Evolutionary conservation across 2,113 vertebrate genomes (phyloP).

Genomic region (Epinephelus moara): DNA sequence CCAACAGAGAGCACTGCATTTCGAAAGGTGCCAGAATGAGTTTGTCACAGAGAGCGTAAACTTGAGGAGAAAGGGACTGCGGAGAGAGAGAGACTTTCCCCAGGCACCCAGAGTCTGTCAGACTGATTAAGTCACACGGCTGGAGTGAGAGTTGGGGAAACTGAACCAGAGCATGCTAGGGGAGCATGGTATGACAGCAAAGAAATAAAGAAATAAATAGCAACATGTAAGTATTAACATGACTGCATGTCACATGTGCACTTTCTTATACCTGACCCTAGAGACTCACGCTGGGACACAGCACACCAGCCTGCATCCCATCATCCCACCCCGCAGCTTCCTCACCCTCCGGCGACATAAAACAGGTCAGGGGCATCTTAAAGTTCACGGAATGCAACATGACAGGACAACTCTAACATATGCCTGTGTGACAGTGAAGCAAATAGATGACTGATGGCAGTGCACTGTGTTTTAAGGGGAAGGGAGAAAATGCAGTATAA

Average conservation of each 20-base stretch:
- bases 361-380: conserved; percentile 80
- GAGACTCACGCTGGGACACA: conserved; percentile 63
- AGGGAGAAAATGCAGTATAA: conserved; percentile 28
- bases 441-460: conserved; percentile 79
- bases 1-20: conserved; percentile 76
- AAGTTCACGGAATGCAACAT: conserved; percentile 80
- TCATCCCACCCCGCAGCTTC: conserved; percentile 58
- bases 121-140: conserved; percentile 89
- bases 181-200: conserved; percentile 65
- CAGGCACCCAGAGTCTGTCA: conserved; percentile 92
- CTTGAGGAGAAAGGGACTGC: conserved; percentile 85
- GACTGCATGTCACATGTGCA: conserved; percentile 62
- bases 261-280: conserved; percentile 75
- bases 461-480: conserved; percentile 59
- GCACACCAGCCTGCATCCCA: conserved; percentile 61
- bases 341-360: conserved; percentile 70
- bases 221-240: conserved; percentile 73
- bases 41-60: conserved; percentile 89
- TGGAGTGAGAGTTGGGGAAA: conserved; percentile 83
- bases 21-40: conserved; percentile 88
- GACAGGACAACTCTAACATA: conserved; percentile 79
- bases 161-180: conserved; percentile 77
- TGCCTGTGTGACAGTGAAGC: conserved; percentile 78
- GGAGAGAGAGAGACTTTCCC: conserved; percentile 82
- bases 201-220: conserved; percentile 71